Percentiles rank a stretch among this genome's conserved stretches.
These are phyloP conservation scores for Chamaetylas fuelleborni DNA, from an alignment of 2,113 vertebrate species.

Conservation along the genomic window DNA sequence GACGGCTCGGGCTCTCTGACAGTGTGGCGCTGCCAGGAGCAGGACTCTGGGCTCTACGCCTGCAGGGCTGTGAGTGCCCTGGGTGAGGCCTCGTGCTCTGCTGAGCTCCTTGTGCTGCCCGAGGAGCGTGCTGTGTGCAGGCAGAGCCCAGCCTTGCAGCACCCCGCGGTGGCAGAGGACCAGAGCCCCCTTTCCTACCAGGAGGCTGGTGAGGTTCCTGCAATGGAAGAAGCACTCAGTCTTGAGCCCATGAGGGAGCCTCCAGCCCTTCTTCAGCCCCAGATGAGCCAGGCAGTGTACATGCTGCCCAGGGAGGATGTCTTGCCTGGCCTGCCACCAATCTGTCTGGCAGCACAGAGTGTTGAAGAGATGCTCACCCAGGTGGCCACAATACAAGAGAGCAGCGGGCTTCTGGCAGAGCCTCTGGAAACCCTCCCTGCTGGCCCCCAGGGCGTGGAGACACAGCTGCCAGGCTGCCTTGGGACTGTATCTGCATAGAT, in stretches of 20 bases:
- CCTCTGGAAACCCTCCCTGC: slow-evolving; percentile 54
- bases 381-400: slow-evolving; percentile 68
- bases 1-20: slow-evolving; percentile 83
- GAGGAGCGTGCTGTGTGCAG: slow-evolving; percentile 29
- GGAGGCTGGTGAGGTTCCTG: slow-evolving; percentile 40
- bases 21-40: slow-evolving; percentile 65
- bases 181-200: slow-evolving; percentile 62
- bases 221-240: not conserved
- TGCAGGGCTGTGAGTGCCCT: slow-evolving; percentile 79
- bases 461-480: slow-evolving; percentile 39
- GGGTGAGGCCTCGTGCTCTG: slow-evolving; percentile 77
- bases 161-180: slow-evolving; percentile 64
- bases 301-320: slow-evolving; percentile 76
- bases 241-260: slow-evolving; percentile 65
- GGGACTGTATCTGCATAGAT: slow-evolving; percentile 60
- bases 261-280: slow-evolving; percentile 62
- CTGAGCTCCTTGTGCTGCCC: slow-evolving; percentile 75
- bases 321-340: slow-evolving; percentile 49
- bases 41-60: slow-evolving; percentile 78
- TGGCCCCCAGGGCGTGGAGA: slow-evolving; percentile 54
- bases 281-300: slow-evolving; percentile 36
- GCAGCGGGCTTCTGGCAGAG: slow-evolving; percentile 57
- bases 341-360: slow-evolving; percentile 63
- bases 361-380: slow-evolving; percentile 67
- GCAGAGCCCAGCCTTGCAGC: slow-evolving; percentile 59